Percentiles rank a stretch among this genome's conserved stretches.
These are phyloP conservation scores for Apamea anceps DNA, from an alignment of 2,888 invertebrate species.

Conservation along the genomic window DNA sequence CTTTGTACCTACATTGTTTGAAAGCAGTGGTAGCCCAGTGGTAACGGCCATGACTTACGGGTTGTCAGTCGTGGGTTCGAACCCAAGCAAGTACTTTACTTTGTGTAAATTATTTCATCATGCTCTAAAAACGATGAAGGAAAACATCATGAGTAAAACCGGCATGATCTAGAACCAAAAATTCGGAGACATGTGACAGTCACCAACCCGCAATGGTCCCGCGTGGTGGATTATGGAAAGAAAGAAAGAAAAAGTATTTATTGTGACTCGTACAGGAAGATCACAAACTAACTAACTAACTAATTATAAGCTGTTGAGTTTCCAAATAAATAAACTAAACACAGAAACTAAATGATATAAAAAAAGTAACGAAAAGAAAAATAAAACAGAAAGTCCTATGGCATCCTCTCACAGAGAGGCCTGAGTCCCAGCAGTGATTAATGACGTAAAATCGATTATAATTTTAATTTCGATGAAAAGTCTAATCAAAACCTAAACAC, in stretches of 20 bases:
- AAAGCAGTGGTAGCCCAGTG: too few species aligned
- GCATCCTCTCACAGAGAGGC: neutral
- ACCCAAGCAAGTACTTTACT: neutral
- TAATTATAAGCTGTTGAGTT: too few species aligned
- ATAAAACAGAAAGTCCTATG: too few species aligned
- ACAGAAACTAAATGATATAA: too few species aligned
- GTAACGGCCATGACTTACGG: too few species aligned
- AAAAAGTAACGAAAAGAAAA: too few species aligned
- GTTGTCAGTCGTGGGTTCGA: neutral
- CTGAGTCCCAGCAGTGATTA: neutral
- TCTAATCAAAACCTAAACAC: neutral
- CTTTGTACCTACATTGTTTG: neutral
- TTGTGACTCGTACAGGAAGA: too few species aligned
- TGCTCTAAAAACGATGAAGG: neutral
- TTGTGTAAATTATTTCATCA: neutral
- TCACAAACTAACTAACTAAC: too few species aligned
- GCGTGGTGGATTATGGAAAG: neutral
- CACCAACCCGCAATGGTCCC: neutral
- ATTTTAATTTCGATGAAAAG: neutral
- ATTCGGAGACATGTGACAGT: neutral
- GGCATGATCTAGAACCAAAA: neutral
- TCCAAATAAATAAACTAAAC: too few species aligned
- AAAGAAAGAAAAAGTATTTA: too few species aligned
- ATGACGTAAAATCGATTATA: neutral
- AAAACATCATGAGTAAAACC: neutral